A percentile compares a stretch with the other conserved stretches of the same genome.
Conservation (phyloP, 2,797 vertebrate genomes). For the Ataeniobius toweri region DNA sequence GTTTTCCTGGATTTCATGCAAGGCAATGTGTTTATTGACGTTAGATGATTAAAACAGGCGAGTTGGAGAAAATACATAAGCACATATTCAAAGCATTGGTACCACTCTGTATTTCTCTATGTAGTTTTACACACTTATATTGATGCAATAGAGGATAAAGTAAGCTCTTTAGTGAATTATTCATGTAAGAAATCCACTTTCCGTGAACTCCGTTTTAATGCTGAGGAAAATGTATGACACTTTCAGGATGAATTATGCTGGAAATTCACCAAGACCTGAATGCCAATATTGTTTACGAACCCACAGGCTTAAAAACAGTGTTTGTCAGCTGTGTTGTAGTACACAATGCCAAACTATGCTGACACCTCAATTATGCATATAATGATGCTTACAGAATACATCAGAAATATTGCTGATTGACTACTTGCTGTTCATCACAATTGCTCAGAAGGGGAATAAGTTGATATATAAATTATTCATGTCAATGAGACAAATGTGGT, state of each 20-base stretch:
- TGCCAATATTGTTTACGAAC: conserved; percentile 50
- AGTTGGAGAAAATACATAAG: neutral
- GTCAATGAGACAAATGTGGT: conserved; percentile 17
- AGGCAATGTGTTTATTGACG: neutral
- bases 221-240: conserved; percentile 15
- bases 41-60: neutral
- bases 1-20: neutral
- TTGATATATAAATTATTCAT: conserved; percentile 31
- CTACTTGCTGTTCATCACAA: conserved; percentile 34
- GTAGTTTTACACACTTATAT: conserved; percentile 2
- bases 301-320: conserved; percentile 14
- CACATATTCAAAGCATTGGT: neutral
- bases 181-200: conserved; percentile 18
- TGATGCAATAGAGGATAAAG: conserved; percentile 9
- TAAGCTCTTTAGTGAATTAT: conserved; percentile 27
- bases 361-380: conserved; percentile 52
- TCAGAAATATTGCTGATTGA: conserved; percentile 48
- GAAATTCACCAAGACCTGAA: conserved; percentile 45
- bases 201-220: conserved; percentile 15
- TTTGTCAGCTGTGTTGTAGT: conserved; percentile 37
- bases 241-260: conserved; percentile 35
- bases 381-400: conserved; percentile 58
- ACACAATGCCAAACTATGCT: conserved; percentile 36
- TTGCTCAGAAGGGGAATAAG: conserved; percentile 10
- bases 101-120: conserved; percentile 6